Evolutionary conservation across 1,140 invertebrate species (phyloP), one percentile per base, ranked within the genome.

Genomic region (Heterodera schachtii): DNA sequence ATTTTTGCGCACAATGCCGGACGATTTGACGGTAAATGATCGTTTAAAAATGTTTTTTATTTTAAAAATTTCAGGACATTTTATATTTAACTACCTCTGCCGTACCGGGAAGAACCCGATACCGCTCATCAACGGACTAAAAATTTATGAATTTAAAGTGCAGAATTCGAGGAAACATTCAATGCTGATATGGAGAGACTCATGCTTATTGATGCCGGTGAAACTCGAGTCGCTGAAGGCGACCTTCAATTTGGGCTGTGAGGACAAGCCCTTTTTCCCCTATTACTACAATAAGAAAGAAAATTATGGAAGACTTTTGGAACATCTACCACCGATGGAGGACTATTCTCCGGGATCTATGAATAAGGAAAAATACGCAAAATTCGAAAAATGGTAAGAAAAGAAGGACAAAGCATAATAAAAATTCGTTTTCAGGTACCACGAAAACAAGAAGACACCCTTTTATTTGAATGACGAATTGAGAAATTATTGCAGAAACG

Each of bases 401-500:
- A n/a, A n/a, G n/a, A n/a, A n/a, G n/a, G n/a, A n/a, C n/a, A n/a
- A n/a, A n/a, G n/a, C n/a, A n/a, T n/a, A 19, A 8, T 2, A 9
- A 49, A 6, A 49, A 49, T 6, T 6, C n/a, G n/a, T n/a, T n/a
- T 31, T 31, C 49, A 52, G 57, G 69, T 71, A 71, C 31, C 7
- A 21, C 9, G 69, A 41, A 13, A 71, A 71, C 4, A 71, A 31
- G 44, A 13, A 41, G 16, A 71, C 69, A 21, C 69, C 69, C 13
- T 71, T 71, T 71, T 71, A 71, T 19, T 19, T 71, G 69, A 2
- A n/a, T 9, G 69, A 71, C 1, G 69, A 71, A 19, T 19, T 71
- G 69, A 41, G 21, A 9, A 71, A 46, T 75, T 75, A 75, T 66
- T 44, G 74, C 60, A 11, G 41, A 16, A 75, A 75, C 60, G 74